These are phyloP conservation scores for Brachionus plicatilis DNA, from an alignment of 1,140 invertebrate genomes.

Conservation along the genomic window DNA sequence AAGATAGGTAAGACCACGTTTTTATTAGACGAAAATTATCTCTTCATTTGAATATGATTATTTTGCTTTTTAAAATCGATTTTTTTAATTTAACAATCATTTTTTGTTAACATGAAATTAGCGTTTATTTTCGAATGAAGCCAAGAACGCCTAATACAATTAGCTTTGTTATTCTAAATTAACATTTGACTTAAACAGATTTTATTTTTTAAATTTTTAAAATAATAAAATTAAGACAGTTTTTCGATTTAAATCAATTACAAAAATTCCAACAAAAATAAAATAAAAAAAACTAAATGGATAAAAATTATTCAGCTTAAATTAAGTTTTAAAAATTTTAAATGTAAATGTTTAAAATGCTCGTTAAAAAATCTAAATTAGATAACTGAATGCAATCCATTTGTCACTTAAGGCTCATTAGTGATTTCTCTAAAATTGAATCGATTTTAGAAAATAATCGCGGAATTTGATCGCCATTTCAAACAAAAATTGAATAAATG, in stretches of 20 bases:
- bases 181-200: too few relatives aligned
- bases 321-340: not conserved
- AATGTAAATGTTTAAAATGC: not conserved
- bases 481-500: constrained; percentile 28
- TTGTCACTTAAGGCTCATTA: not conserved
- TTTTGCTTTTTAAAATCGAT: not conserved
- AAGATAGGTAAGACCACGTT: not conserved
- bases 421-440: not conserved
- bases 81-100: too few relatives aligned
- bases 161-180: too few relatives aligned
- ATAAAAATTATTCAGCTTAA: not conserved
- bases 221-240: not conserved
- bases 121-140: too few relatives aligned
- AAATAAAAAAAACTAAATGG: not conserved
- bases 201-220: not conserved
- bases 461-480: constrained; percentile 12
- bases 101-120: too few relatives aligned
- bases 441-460: constrained; percentile 9
- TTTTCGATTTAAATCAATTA: not conserved
- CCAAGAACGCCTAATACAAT: too few relatives aligned
- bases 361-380: not conserved
- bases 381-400: not conserved
- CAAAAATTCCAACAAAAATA: not conserved
- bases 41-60: not conserved
- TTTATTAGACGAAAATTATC: not conserved